These are phyloP conservation scores for Trichonephila inaurata DNA, from an alignment of 1,140 invertebrate species.

Conservation along the genomic window DNA sequence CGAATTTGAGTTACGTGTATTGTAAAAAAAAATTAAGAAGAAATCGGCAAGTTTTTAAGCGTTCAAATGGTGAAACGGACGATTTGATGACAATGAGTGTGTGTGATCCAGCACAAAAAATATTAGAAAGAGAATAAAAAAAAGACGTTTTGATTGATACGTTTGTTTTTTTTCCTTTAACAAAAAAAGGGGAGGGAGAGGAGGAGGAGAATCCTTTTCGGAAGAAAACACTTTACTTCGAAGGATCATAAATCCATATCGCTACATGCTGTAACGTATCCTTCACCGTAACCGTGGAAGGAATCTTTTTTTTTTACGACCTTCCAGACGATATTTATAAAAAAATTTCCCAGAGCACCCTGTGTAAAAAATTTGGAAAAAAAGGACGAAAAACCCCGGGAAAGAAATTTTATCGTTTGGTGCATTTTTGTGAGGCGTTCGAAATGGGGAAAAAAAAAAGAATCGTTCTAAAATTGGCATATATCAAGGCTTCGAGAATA, in stretches of 20 bases:
- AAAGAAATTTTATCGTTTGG: slow-evolving; percentile 23
- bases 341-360: background rate
- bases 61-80: too few relatives aligned
- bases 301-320: background rate
- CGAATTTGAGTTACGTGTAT: too few relatives aligned
- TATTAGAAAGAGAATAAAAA: background rate
- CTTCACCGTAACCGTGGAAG: background rate
- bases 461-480: background rate
- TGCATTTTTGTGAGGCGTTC: background rate
- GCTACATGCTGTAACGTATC: background rate
- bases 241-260: slow-evolving; percentile 5
- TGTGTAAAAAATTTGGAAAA: background rate
- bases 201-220: background rate
- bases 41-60: too few relatives aligned
- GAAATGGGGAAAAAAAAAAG: background rate
- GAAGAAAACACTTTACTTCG: background rate
- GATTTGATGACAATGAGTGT: too few relatives aligned
- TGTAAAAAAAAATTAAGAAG: too few relatives aligned
- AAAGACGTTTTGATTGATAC: background rate
- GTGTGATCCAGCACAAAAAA: too few relatives aligned
- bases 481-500: background rate
- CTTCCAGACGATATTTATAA: slow-evolving; percentile 8
- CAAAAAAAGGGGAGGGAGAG: background rate
- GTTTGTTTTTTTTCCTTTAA: background rate
- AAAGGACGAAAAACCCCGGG: background rate